Evolutionary conservation across 1,140 invertebrate genomes (phyloP), one percentile per base, ranked within the genome.

Genomic region (Cepaea nemoralis): DNA sequence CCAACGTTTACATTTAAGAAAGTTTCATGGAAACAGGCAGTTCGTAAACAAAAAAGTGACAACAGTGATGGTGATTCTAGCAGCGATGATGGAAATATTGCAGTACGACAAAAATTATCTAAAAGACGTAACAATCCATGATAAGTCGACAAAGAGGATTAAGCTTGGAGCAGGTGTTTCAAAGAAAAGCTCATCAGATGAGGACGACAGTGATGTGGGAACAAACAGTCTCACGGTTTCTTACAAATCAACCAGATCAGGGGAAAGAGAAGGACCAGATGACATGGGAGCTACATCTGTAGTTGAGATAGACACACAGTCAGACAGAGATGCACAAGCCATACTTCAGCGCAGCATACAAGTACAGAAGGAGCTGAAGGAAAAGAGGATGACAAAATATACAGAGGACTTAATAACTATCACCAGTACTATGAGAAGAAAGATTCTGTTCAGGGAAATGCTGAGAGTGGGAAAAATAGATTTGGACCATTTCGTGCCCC

Each of bases 401-500:
- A 99, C 89, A 92, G 97, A 67, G 98, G 98, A 10, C 90, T 98
- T 39, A 98, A 98, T 85, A 98, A 99, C 92, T 99, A 99, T 90
- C 94, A 95, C 0, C 96, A 97, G 85, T 99, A 96, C 91, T 97
- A 88, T 80, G 97, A 98, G 90, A 99, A 98, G 87, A 95, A 95
- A 89, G 98, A 99, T 88, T 98, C 98, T 6, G 96, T 89, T 0
- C 88, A 89, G 69, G 93, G 92, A 24, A 93, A 93, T 86, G 93
- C 93, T 31, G 86, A 91, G 12, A 92, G 91, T 86, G 91, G 91
- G n/a, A 94, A 96, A 91, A 96, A 97, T 24, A 91, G 85, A 92
- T 97, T 96, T 91, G 98, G 98, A 0, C 98, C 98, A 0, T 98
- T 99, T 37, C 91, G 98, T 89, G 98, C 98, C 0, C 97, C 97